A percentile compares a stretch with the other conserved stretches of the same genome.
Conservation (phyloP, 2,113 vertebrate species). For the Axis porcinus region DNA sequence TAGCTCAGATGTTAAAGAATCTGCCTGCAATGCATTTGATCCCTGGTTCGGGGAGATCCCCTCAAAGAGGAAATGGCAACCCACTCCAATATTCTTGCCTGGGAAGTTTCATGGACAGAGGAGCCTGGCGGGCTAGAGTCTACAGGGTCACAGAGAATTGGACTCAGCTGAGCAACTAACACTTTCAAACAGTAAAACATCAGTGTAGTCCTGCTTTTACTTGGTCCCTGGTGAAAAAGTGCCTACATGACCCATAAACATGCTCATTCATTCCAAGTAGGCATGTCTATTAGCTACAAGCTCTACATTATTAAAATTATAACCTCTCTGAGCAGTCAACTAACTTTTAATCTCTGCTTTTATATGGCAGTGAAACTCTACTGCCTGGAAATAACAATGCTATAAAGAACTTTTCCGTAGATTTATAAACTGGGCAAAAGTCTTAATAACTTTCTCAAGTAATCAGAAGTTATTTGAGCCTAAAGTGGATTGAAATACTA, state of each 20-base stretch:
- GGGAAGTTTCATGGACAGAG: neutral
- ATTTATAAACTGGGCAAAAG: constrained; percentile 53
- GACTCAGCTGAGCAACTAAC: neutral
- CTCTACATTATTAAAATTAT: constrained; percentile 46
- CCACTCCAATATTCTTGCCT: neutral
- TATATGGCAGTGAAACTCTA: constrained; percentile 60
- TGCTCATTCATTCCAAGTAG: neutral
- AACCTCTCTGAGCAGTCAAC: constrained; percentile 21
- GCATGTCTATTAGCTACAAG: constrained; percentile 24
- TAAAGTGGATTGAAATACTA: constrained; percentile 15
- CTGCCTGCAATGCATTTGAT: neutral
- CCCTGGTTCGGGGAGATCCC: neutral
- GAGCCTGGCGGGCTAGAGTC: neutral
- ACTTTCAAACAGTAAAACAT: neutral
- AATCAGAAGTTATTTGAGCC: constrained; percentile 22
- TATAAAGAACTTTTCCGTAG: constrained; percentile 50
- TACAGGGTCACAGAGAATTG: neutral
- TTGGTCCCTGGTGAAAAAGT: neutral
- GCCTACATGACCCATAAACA: constrained; percentile 1
- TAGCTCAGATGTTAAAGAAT: neutral
- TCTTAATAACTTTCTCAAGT: constrained; percentile 51
- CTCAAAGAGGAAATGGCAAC: neutral
- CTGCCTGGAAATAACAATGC: constrained; percentile 57
- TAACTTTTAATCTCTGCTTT: constrained; percentile 61
- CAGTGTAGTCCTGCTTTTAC: neutral